phyloP scores from a whole-genome alignment of 2,888 invertebrate genomes.

The Rotaria sp. region DNA sequence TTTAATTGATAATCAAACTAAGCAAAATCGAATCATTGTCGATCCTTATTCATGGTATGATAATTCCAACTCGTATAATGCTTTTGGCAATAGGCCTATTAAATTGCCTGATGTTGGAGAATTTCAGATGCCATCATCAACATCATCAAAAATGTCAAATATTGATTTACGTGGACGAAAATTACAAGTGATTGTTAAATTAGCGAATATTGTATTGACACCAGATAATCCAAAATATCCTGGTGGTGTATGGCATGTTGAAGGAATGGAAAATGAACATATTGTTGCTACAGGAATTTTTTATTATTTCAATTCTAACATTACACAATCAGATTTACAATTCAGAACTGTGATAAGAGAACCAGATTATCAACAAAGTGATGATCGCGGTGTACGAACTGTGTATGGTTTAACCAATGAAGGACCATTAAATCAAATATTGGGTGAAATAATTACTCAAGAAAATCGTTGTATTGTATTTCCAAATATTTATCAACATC shows the following conservation, averaged over 20 bases:
- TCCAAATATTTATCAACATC: constrained; percentile 24
- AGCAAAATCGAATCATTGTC: background rate
- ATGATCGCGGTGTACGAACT: background rate
- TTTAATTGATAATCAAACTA: background rate
- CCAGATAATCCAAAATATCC: background rate
- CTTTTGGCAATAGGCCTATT: background rate
- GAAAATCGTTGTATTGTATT: background rate
- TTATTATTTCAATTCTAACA: constrained; percentile 4
- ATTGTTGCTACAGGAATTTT: background rate
- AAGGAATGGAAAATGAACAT: constrained; percentile 25
- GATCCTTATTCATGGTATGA: background rate
- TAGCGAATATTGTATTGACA: background rate
- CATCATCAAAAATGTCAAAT: background rate
- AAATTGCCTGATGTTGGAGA: background rate
- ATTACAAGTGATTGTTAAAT: constrained; percentile 14
- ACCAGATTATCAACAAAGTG: background rate
- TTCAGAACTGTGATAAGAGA: background rate
- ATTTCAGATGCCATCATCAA: background rate
- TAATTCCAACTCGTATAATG: background rate
- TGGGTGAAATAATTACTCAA: constrained; percentile 1
- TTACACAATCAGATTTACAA: background rate
- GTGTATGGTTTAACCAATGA: background rate
- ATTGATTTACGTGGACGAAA: constrained; percentile 20
- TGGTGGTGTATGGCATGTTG: constrained; percentile 15
- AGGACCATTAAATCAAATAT: background rate